Evolutionary conservation across 30 jellyfish, hydroid and myxozoan species (phyloP), one percentile per base, ranked within the genome.

Genomic region (Pseudorhiza aurosa): DNA sequence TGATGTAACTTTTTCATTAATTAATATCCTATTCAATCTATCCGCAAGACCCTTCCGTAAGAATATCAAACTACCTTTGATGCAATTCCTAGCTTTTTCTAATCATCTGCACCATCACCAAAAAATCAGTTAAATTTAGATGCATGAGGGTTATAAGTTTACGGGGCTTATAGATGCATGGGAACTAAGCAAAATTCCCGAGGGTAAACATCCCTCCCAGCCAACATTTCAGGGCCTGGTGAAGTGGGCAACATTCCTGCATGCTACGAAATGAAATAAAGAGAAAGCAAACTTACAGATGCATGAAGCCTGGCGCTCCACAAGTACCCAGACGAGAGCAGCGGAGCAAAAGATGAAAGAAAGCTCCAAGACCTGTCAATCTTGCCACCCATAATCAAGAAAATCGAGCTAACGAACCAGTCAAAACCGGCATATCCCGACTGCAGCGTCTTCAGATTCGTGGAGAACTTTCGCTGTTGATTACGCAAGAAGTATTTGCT

Each of bases 341-440:
- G 27, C 4, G 86, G 30, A 24, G 88, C 82, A 60, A 83, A 78
- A 12, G 78, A 27, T 17, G 60, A 59, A 6, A 91, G 85, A 55
- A 76, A 84, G 17, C 37, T 58, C 87, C 85, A 83, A 3, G 88
- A 56, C 25, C 62, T 35, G 43, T 59, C 90, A 1, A 49, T 53
- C 28, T 84, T 75, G 17, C 95, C 95, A 36, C 75, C 76, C 78
- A 83, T 73, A 29, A 91, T 37, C 25, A 91, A 72, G 55, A 47
- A 91, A 0, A 91, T 51, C 11, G 87, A 65, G 65, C 88, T 58
- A 28, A 76, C 46, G 58, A 83, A 85, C 98, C 98, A 91, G 49
- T 91, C 98, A 75, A 91, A 91, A 2, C 96, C 97, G 25, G 67
- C 62, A 39, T 70, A 74, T 36, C 85, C 85, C 3, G 68, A 22